A percentile compares a stretch with the other conserved stretches of the same genome.
These are phyloP conservation scores for Drosophila engyochracea DNA, from an alignment of 2,888 invertebrate genomes.

Conservation along the genomic window DNA sequence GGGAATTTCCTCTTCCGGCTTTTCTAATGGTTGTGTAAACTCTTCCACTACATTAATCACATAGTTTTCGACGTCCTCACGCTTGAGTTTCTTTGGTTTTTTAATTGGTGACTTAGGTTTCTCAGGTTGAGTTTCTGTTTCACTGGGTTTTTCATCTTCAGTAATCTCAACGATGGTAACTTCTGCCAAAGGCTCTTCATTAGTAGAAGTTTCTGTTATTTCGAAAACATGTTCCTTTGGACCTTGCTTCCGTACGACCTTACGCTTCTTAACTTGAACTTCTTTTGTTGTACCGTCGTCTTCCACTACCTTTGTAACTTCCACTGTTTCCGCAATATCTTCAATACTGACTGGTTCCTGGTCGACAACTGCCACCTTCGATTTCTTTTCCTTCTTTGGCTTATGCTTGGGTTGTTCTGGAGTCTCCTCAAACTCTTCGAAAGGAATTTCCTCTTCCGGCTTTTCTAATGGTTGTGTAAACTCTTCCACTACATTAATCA, in stretches of 20 bases:
- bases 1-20: neutral
- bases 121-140: conserved; percentile 11
- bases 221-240: conserved; percentile 84
- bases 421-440: conserved; percentile 52
- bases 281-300: conserved; percentile 83
- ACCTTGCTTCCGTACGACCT: conserved; percentile 85
- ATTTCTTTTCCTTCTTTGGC: conserved; percentile 1
- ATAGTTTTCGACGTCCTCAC: conserved; percentile 67
- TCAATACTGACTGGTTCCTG: conserved; percentile 45
- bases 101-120: conserved; percentile 55
- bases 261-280: conserved; percentile 84
- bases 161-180: neutral
- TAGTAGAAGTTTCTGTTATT: neutral
- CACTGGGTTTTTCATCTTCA: neutral
- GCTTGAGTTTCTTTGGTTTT: conserved; percentile 60
- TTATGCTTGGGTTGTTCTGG: neutral
- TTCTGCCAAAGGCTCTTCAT: conserved; percentile 1
- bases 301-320: conserved; percentile 66
- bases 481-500: conserved; percentile 69
- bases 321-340: conserved; percentile 72
- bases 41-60: conserved; percentile 72
- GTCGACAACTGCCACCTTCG: neutral
- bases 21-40: conserved; percentile 21
- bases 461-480: conserved; percentile 21
- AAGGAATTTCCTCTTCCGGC: neutral